Evolutionary conservation across 2,797 vertebrate species (phyloP).

Genomic region (Sciaenops ocellatus): DNA sequence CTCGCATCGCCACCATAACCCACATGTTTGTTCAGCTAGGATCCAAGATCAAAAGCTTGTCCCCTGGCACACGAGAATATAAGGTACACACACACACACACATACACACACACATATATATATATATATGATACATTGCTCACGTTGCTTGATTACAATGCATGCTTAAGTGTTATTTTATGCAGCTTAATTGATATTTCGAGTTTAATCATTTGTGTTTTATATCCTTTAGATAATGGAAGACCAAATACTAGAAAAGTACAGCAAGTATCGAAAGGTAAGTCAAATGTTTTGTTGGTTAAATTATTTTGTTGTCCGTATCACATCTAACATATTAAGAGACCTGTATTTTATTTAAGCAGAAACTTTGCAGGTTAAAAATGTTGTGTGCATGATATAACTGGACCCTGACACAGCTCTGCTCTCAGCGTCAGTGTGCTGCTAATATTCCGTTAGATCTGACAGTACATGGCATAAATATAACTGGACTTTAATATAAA

Average conservation of each 20-base stretch:
- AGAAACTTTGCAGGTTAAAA: background rate
- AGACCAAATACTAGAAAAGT: slow-evolving; percentile 90
- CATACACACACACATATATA: background rate
- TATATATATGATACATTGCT: background rate
- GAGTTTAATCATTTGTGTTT: slow-evolving; percentile 28
- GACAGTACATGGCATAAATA: too few relatives aligned
- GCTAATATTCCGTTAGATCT: too few relatives aligned
- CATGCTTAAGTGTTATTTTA: background rate
- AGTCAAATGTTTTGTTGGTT: slow-evolving; percentile 33
- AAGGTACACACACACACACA: slow-evolving; percentile 76
- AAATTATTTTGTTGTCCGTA: background rate
- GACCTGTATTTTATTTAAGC: background rate
- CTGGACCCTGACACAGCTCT: too few relatives aligned
- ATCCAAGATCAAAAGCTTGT: slow-evolving; percentile 87
- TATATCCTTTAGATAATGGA: slow-evolving; percentile 85
- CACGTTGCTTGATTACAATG: background rate
- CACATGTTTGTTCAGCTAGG: slow-evolving; percentile 88
- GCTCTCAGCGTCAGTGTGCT: too few relatives aligned
- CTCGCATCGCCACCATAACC: slow-evolving; percentile 85
- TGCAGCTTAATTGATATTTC: background rate
- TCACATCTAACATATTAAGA: background rate
- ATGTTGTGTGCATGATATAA: too few relatives aligned
- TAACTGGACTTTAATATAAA: too few relatives aligned
- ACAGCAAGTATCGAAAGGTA: slow-evolving; percentile 91
- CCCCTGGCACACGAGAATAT: slow-evolving; percentile 85